phyloP scores from a whole-genome alignment of 2,113 vertebrate species.

The Rhagologus leucostigma region DNA sequence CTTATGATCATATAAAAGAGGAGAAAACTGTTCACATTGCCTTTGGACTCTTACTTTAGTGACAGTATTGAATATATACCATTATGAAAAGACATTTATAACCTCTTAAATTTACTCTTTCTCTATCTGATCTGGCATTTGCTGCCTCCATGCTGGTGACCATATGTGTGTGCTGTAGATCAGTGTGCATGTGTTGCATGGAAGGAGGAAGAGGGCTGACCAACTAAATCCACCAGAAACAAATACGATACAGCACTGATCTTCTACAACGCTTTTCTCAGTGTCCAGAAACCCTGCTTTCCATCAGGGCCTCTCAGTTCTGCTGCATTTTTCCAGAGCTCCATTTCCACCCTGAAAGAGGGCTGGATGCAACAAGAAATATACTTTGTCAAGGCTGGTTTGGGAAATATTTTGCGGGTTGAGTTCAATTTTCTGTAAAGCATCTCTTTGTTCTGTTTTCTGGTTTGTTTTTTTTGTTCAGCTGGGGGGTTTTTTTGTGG shows the following conservation, averaged over 20 bases:
- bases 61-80: neutral
- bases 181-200: neutral
- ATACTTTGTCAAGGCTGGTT: neutral
- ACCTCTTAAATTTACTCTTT: slow-evolving; percentile 16
- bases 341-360: neutral
- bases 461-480: neutral
- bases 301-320: neutral
- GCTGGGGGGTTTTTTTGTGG: neutral
- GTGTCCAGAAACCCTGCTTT: neutral
- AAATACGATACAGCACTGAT: neutral
- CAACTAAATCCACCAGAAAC: neutral
- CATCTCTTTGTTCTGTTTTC: neutral
- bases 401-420: neutral
- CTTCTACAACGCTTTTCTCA: neutral
- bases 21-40: neutral
- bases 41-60: neutral
- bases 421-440: neutral
- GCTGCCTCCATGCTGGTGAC: slow-evolving; percentile 24
- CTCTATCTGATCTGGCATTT: slow-evolving; percentile 33
- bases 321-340: neutral
- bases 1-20: neutral
- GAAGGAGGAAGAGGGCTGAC: neutral
- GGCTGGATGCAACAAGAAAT: neutral
- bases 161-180: neutral
- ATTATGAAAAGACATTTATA: slow-evolving; percentile 23